Evolutionary conservation across 2,888 invertebrate genomes (phyloP).

Genomic region (Acheta domesticus): DNA sequence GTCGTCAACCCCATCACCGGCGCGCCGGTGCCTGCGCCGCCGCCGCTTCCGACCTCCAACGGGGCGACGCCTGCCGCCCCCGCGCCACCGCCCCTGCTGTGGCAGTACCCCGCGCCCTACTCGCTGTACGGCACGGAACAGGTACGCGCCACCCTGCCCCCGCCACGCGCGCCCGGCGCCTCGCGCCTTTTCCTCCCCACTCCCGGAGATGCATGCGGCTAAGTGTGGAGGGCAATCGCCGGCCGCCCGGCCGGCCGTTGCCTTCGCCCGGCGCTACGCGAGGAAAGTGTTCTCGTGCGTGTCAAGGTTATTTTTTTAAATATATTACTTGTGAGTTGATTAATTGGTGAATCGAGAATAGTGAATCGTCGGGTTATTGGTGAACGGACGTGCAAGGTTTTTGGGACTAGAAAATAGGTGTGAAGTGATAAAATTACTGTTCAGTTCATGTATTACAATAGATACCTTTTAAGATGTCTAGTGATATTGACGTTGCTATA

Average conservation of each 20-base stretch:
- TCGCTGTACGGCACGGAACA: conserved; percentile 73
- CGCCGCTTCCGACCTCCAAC: conserved; percentile 38
- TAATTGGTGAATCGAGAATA: too few relatives aligned
- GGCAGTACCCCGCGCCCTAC: conserved; percentile 78
- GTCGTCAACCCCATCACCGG: conserved; percentile 48
- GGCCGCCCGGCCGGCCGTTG: conserved; percentile 81
- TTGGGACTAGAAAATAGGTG: too few relatives aligned
- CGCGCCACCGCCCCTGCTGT: conserved; percentile 63
- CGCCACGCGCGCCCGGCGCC: conserved; percentile 25
- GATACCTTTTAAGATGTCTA: too few relatives aligned
- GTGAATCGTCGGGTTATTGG: too few relatives aligned
- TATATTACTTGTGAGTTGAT: too few relatives aligned
- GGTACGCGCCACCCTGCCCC: conserved; percentile 51
- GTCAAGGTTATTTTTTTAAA: too few relatives aligned
- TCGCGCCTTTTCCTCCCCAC: conserved; percentile 71
- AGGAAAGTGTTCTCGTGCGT: conserved; percentile 71
- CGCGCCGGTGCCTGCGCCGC: conserved; percentile 40
- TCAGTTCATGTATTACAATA: too few relatives aligned
- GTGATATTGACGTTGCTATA: too few relatives aligned
- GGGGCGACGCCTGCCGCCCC: conserved; percentile 45
- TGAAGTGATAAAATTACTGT: too few relatives aligned
- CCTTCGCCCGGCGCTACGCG: conserved; percentile 81
- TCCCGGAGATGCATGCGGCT: conserved; percentile 82
- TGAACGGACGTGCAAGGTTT: too few relatives aligned
- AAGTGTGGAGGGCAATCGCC: conserved; percentile 79